Base-by-base conservation (phyloP, 2,888 invertebrate genomes). In the Philereme vetulata region DNA sequence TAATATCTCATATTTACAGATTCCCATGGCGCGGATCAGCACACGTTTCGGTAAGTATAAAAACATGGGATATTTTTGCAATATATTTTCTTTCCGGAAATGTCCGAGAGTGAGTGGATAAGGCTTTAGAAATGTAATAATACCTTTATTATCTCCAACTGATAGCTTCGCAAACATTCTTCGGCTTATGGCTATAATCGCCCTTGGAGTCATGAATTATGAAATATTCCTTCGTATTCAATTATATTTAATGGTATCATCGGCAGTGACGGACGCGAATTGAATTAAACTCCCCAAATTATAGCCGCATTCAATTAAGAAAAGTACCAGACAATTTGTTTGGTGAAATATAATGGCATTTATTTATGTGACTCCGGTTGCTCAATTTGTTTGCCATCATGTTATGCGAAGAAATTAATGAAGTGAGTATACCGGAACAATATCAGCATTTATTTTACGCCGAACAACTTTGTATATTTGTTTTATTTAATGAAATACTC, bases 101-200 rank as follows among this genome's bases (percentile, higher is more conserved):
- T 75, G 72, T 70, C 67, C 66, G 63, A 64, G 68, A 71, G 68
- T 72, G 70, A 69, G 67, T 67, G 72, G 70, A 75, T 69, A 68
- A 50, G 74, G 71, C 72, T 77, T 73, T 73, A 77, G 76, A 79
- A 82, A 83, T 81, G 81, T 85, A 84, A 85, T 86, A 85, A 84
- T 83, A 81, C 78, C 77, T 84, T 80, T 84, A 82, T 84, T 86
- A 84, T 80, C 77, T 76, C 72, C 69, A 11, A 51, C 38, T 51
- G 61, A 82, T 80, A 74, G 78, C 72, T 79, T 72, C 77, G 78
- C 80, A 83, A 84, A 85, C 76, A 83, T 82, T 78, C 53, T 43
- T 42, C n/a, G 4, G 52, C 60, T 75, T 77, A 71, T 65, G 70
- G 73, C 77, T 80, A 78, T 83, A 78, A 80, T 79, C 76, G 70